Conservation (phyloP, 2,113 vertebrate genomes). For the Crotalus horridus region DNA sequence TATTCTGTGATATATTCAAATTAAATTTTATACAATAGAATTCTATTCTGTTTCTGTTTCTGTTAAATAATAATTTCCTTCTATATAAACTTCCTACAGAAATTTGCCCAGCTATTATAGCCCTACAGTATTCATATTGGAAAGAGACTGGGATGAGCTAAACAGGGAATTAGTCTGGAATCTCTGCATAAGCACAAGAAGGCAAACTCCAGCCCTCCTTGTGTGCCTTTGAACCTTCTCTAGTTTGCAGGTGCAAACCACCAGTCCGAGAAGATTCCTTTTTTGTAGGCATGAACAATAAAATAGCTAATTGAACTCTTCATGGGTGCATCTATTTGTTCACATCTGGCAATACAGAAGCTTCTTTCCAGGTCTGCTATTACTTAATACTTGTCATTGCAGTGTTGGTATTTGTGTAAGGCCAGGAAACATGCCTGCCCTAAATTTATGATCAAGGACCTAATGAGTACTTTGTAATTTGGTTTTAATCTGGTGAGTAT, state of each 20-base stretch:
- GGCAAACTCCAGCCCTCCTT: not conserved
- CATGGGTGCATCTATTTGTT: not conserved
- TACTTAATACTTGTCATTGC: not conserved
- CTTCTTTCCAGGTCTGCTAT: not conserved
- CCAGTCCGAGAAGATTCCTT: not conserved
- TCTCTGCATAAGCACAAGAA: not conserved
- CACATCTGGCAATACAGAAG: not conserved
- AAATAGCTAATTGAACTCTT: not conserved
- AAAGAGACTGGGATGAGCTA: not conserved
- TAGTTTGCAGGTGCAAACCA: not conserved
- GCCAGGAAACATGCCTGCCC: not conserved
- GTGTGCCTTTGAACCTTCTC: not conserved
- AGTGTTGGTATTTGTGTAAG: not conserved
- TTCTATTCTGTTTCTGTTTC: not conserved
- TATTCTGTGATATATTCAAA: not conserved
- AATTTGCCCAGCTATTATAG: not conserved
- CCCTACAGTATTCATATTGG: not conserved
- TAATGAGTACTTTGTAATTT: not conserved
- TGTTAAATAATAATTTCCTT: not conserved
- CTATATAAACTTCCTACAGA: not conserved
- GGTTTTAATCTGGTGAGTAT: not conserved
- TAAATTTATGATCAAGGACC: not conserved
- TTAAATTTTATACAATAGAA: not conserved
- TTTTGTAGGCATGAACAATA: not conserved
- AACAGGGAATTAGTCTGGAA: not conserved